These are phyloP conservation scores for Mesoclemmys tuberculata DNA, from an alignment of 2,113 vertebrate genomes.

Conservation along the genomic window DNA sequence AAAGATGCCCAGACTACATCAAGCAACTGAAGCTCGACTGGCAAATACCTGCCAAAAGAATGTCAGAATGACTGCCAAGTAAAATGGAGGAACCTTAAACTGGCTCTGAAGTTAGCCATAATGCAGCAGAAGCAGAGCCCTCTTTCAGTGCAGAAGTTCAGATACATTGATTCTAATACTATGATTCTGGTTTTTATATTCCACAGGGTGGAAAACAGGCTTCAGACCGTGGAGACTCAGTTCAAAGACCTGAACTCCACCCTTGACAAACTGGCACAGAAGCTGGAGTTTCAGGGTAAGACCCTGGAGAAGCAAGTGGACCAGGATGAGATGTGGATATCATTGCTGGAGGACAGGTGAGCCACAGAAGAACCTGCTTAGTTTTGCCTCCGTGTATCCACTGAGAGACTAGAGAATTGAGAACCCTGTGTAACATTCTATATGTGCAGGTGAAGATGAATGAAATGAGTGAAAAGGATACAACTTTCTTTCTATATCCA, in stretches of 20 bases:
- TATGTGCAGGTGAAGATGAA: background rate
- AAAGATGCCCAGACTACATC: background rate
- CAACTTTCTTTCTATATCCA: fast-evolving
- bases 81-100: background rate
- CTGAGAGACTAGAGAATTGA: background rate
- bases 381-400: background rate
- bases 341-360: slow-evolving; percentile 68
- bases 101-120: background rate
- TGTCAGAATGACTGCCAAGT: background rate
- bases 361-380: background rate
- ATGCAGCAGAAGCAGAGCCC: fast-evolving
- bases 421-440: background rate
- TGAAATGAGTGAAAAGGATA: fast-evolving
- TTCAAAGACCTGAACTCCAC: slow-evolving; percentile 75
- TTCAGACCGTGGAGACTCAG: slow-evolving; percentile 69
- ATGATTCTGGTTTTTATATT: background rate
- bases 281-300: slow-evolving; percentile 66
- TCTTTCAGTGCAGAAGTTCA: fast-evolving
- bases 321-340: slow-evolving; percentile 48
- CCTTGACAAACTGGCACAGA: slow-evolving; percentile 59
- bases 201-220: slow-evolving; percentile 74
- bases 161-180: background rate
- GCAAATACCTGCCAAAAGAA: background rate
- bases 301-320: slow-evolving; percentile 51
- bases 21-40: fast-evolving